A percentile compares a stretch with the other conserved stretches of the same genome.
phyloP scores from a whole-genome alignment of 2,113 vertebrate genomes.

The Microcebus jonahi region DNA sequence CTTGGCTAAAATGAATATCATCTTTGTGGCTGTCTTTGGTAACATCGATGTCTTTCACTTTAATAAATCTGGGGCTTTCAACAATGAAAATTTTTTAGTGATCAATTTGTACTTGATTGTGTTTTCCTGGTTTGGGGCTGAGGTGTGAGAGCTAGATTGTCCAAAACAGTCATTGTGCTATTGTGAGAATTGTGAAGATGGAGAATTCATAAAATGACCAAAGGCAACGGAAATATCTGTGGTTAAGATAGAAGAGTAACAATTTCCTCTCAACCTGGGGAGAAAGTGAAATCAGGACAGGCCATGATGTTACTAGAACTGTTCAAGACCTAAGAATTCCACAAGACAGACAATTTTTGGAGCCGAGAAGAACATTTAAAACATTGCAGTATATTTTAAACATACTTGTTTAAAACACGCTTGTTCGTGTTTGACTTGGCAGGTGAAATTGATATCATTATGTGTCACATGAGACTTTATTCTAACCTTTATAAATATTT shows the following conservation, averaged over 20 bases:
- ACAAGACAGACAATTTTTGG: constrained; percentile 20
- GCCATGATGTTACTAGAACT: neutral
- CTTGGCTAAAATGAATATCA: neutral
- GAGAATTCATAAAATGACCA: constrained; percentile 40
- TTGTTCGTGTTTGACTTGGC: constrained; percentile 63
- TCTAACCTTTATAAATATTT: constrained; percentile 56
- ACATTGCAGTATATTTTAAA: constrained; percentile 50
- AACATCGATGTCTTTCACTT: neutral
- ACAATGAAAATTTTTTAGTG: neutral
- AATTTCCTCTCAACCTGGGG: neutral
- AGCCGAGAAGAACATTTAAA: constrained; percentile 50
- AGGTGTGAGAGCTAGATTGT: neutral
- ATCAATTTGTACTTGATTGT: neutral
- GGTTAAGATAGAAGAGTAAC: neutral
- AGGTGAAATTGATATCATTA: constrained; percentile 49
- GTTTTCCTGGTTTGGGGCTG: neutral
- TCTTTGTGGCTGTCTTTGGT: neutral
- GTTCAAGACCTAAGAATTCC: constrained; percentile 17
- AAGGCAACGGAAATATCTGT: constrained; percentile 50
- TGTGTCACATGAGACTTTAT: constrained; percentile 33
- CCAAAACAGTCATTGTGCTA: neutral
- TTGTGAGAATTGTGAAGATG: neutral
- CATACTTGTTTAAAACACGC: constrained; percentile 50
- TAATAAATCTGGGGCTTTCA: neutral
- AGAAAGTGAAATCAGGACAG: constrained; percentile 33